Conservation (phyloP, 2,113 vertebrate species). For the Hystrix cristata region DNA sequence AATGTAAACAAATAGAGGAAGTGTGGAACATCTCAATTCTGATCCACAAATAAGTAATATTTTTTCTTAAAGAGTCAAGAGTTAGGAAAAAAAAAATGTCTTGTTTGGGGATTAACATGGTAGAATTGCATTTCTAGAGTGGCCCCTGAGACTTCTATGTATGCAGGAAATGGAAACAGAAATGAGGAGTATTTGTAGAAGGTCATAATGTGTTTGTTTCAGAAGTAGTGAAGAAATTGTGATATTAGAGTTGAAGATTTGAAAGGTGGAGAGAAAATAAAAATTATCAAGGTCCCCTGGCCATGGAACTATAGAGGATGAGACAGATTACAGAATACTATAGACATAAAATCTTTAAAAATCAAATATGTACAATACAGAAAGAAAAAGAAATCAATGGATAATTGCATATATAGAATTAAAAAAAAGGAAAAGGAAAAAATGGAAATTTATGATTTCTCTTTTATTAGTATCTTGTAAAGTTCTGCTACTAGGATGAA, state of each 20-base stretch:
- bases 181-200: accelerated
- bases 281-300: background rate
- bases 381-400: background rate
- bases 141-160: background rate
- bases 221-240: background rate
- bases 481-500: background rate
- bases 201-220: background rate
- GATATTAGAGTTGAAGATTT: background rate
- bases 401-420: background rate
- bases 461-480: background rate
- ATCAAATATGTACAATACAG: background rate
- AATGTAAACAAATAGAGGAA: background rate
- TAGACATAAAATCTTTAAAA: background rate
- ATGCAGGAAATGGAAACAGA: background rate
- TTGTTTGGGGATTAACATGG: background rate
- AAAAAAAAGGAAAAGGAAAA: background rate
- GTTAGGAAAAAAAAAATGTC: background rate
- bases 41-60: background rate
- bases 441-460: background rate
- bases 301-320: background rate
- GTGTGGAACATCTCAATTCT: background rate
- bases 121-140: background rate
- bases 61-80: background rate
- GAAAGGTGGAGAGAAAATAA: background rate
- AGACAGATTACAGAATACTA: background rate